Conservation (phyloP, 2,797 vertebrate genomes). For the Rousettus madagascariensis region DNA sequence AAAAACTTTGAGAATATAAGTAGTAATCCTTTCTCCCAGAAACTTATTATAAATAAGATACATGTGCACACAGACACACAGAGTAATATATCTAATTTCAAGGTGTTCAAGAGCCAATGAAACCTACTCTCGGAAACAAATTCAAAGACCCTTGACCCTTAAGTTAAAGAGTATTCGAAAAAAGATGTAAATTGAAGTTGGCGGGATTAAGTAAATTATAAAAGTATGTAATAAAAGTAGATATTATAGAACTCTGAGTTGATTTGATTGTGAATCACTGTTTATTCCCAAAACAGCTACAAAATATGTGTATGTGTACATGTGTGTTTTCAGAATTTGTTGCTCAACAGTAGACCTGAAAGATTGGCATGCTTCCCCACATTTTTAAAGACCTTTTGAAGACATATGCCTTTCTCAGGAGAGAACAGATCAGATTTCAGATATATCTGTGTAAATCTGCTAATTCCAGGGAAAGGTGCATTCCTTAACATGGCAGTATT, state of each 20-base stretch:
- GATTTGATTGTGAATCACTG: background rate
- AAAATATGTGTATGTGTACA: background rate
- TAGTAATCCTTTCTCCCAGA: background rate
- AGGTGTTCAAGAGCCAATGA: background rate
- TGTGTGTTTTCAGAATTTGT: background rate
- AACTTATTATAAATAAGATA: background rate
- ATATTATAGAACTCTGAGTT: background rate
- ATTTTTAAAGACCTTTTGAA: background rate
- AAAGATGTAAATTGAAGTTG: background rate
- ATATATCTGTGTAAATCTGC: background rate
- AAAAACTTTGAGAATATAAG: background rate
- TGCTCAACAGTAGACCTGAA: background rate
- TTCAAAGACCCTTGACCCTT: background rate
- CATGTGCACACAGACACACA: too few species aligned
- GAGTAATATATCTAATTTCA: background rate
- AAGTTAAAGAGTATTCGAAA: background rate
- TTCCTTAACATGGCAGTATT: background rate
- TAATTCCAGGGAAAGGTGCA: background rate
- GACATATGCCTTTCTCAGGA: background rate
- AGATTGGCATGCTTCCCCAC: background rate
- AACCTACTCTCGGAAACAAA: background rate
- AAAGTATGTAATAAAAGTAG: background rate
- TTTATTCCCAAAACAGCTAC: background rate
- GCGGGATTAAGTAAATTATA: background rate
- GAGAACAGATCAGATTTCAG: background rate